Conservation (phyloP, 92 coral and sea anemone genomes). For the Paragorgia papillata region DNA sequence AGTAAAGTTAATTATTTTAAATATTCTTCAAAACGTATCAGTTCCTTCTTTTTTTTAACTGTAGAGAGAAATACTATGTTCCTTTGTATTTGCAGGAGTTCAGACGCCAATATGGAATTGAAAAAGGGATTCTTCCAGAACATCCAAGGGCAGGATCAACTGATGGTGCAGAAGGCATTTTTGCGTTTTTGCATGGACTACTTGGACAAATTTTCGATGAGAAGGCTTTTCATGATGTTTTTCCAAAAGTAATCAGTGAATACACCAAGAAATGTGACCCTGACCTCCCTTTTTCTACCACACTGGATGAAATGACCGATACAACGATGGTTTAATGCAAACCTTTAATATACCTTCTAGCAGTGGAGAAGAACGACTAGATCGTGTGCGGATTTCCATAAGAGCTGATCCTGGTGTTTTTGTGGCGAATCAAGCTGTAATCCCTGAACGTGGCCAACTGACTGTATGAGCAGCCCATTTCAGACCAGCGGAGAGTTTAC, state of each 20-base stretch:
- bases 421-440: conserved; percentile 15
- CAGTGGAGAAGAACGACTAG: neutral
- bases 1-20: conserved; percentile 5
- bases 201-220: conserved; percentile 12
- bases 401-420: conserved; percentile 32
- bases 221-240: conserved; percentile 26
- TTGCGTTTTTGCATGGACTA: neutral
- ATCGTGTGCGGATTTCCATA: neutral
- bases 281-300: conserved; percentile 22
- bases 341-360: conserved; percentile 26
- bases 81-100: neutral
- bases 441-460: conserved; percentile 26
- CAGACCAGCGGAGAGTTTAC: conserved; percentile 19
- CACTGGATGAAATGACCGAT: conserved; percentile 27
- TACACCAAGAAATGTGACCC: conserved; percentile 23
- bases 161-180: conserved; percentile 16
- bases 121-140: neutral
- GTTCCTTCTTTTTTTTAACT: neutral
- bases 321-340: neutral
- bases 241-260: conserved; percentile 9
- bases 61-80: neutral
- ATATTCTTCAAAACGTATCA: neutral
- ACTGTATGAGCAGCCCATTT: conserved; percentile 26
- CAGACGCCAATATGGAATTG: neutral
- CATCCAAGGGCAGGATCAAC: conserved; percentile 22